Evolutionary conservation across 2,113 vertebrate genomes (phyloP).

Genomic region (Ranitomeya variabilis): DNA sequence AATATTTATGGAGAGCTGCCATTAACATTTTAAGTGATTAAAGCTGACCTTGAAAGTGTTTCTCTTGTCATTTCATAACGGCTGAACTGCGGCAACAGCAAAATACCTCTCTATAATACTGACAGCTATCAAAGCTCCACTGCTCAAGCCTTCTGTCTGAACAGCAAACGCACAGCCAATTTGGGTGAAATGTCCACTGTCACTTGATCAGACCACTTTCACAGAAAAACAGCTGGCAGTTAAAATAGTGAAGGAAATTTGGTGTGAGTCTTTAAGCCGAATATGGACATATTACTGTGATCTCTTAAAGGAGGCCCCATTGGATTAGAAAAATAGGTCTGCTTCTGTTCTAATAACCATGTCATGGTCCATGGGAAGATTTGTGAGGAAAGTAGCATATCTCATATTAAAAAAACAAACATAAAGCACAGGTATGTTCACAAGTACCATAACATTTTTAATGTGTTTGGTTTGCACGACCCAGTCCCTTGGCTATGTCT

Average conservation of each 20-base stretch:
- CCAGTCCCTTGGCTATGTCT: too few species aligned
- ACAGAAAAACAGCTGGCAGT: not conserved
- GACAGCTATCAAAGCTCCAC: not conserved
- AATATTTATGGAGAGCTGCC: conserved; percentile 36
- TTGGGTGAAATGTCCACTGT: not conserved
- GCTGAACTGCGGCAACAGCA: not conserved
- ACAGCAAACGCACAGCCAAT: not conserved
- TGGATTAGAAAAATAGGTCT: too few species aligned
- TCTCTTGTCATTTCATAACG: conserved; percentile 3
- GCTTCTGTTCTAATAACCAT: too few species aligned
- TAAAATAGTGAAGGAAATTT: not conserved
- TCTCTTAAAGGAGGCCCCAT: too few species aligned
- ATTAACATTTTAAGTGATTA: conserved; percentile 26
- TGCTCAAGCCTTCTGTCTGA: not conserved
- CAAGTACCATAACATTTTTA: too few species aligned
- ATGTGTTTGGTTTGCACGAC: too few species aligned
- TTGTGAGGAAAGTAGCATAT: too few species aligned
- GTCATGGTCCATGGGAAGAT: too few species aligned
- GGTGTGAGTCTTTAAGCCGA: not conserved
- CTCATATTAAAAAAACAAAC: too few species aligned
- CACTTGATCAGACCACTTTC: not conserved
- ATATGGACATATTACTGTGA: too few species aligned
- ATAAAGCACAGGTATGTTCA: too few species aligned
- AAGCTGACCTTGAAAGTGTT: conserved; percentile 35
- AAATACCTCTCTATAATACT: not conserved